Base-by-base conservation (phyloP, 2,113 vertebrate genomes). In the Entomyzon cyanotis region DNA sequence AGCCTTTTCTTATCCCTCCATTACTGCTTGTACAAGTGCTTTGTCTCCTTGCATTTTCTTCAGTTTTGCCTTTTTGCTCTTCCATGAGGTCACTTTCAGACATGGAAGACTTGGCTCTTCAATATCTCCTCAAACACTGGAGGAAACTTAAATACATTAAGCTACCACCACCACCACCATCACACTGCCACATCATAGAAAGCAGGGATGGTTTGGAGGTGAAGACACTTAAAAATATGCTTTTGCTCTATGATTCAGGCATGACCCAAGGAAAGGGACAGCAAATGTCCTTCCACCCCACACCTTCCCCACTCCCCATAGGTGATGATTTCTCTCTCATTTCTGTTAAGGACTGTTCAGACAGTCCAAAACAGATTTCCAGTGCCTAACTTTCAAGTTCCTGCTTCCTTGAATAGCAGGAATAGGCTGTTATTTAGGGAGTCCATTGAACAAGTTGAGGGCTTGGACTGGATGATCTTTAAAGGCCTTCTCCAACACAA, bases 391-490 rank as follows among this genome's bases (percentile, higher is more conserved):
- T 93, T 68, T 56, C 59, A 73, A 58, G 19, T 56, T 15, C 15
- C 30, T 70, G 2, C 3, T 44, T 63, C 27, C 24, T 39, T 39
- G 4, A 87, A 35, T 5, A 63, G 27, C 31, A 80, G 10, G 5
- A 23, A 23, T 44, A 64, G 23, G 47, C 20, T 87, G 9, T 59
- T 39, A 33, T 47, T 74, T 39, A 53, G 5, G 12, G 25, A 76
- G 8, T 44, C 15, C 4, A 69, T 18, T 0, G 1, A 9, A 21
- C 47, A 68, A 20, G 1, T 6, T 62, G 14, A 11, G 5, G 16
- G 1, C 2, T 11, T 64, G 47, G 18, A 42, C 18, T 20, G 60
- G 47, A 58, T 0, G 2, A 53, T 5, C 20, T 80, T 73, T 47
- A 64, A 80, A 83, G 24, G 25, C 55, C 17, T 27, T 13, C 63